Base-by-base conservation (phyloP, 2,888 invertebrate species). In the Branchipolynoe longqiensis region DNA sequence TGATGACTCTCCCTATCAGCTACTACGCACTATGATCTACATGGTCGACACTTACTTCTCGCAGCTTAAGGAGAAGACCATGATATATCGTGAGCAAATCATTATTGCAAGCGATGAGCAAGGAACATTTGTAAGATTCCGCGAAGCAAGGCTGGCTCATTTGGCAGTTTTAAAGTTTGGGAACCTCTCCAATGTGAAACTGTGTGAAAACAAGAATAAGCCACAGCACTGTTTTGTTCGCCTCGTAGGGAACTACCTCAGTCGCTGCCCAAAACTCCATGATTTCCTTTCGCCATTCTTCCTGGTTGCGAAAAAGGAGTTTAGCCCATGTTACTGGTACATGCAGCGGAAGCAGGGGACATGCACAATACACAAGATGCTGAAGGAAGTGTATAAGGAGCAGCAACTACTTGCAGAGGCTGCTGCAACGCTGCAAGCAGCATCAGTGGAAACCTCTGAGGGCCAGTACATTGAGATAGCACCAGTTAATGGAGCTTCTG, bases 21-120 rank as follows among this genome's bases (percentile, higher is more conserved):
- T 69, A 36, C 69, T 69, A 22, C 36, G 33, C 22, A 69, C 69
- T 22, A 69, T 69, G 3, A 36, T 69, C 36, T 69, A 69, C 69
- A 69, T 69, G 36, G 38, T 69, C 1, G 12, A 36, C 38, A 69
- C 38, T n/a, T 69, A 69, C 69, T 69, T 69, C 36, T 33, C 38
- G 4, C 18, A 69, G 4, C 18, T 36, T 0, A 14, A n/a, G 22
- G 1, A 38, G 2, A n/a, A 8, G 6, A 22, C 22, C 0, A 14
- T 36, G 1, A 69, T 69, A 18, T 69, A 69, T n/a, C 33, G 69
- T 1, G 69, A 69, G 1, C 69, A 69, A n/a, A 22, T 69, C 33
- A 33, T 22, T 36, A 25, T 69, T 14, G 18, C 33, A 22, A n/a
- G 6, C 14, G 69, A 69, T 38, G 38, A 69, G 22, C 18, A 69